Percentiles rank a stretch among this genome's conserved stretches.
Conservation (phyloP, 2,888 invertebrate genomes). For the Apomyelois bistriatella region DNA sequence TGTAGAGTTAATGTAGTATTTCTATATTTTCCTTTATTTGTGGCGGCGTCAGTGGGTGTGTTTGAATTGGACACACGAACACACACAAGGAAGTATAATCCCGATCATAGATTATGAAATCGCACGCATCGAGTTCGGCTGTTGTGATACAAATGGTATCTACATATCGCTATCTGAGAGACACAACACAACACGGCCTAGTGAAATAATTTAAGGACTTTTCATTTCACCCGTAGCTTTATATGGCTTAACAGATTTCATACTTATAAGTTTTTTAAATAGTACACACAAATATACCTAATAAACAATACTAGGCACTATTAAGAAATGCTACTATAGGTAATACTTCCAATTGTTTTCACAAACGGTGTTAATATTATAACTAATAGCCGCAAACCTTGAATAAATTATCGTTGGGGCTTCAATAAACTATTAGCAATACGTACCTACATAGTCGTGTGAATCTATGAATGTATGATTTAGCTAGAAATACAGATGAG, state of each 20-base stretch:
- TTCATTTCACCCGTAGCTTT: not conserved
- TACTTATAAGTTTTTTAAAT: too few species aligned
- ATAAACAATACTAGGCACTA: too few species aligned
- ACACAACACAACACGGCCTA: conserved; percentile 10
- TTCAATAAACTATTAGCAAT: conserved; percentile 28
- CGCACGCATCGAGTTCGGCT: conserved; percentile 8
- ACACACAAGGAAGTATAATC: conserved; percentile 26
- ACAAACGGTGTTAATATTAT: conserved; percentile 16
- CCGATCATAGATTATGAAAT: conserved; percentile 45
- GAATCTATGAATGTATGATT: conserved; percentile 28
- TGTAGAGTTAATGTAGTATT: not conserved
- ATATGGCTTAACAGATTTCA: too few species aligned
- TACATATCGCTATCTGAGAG: conserved; percentile 15
- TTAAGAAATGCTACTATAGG: not conserved
- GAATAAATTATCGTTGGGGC: conserved; percentile 38
- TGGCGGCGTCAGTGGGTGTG: conserved; percentile 27
- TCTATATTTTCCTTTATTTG: conserved; percentile 13
- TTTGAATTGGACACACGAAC: conserved; percentile 18
- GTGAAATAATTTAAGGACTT: not conserved
- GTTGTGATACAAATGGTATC: not conserved
- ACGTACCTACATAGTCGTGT: conserved; percentile 14
- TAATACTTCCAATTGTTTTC: not conserved
- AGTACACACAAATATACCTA: too few species aligned
- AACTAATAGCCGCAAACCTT: conserved; percentile 31
- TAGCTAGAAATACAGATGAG: conserved; percentile 18